Percentiles rank a stretch among this genome's conserved stretches.
Conservation (phyloP, 1,140 invertebrate species). For the Andrena cerasifolii region DNA sequence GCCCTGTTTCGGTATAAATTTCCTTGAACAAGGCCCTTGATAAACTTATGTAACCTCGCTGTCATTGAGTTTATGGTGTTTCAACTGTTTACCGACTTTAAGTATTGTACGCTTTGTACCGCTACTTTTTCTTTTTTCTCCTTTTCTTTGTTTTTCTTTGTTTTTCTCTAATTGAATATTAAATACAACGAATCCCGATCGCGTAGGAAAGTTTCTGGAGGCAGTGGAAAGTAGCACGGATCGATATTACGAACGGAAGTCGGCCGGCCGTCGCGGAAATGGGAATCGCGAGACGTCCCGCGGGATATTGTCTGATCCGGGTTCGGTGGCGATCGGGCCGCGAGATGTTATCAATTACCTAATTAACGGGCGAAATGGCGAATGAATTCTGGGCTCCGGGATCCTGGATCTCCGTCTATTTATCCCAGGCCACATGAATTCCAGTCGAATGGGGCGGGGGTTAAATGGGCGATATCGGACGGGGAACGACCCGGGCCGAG, state of each 20-base stretch:
- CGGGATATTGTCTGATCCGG: slow-evolving; percentile 12
- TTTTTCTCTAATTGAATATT: too few species aligned
- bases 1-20: too few species aligned
- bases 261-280: slow-evolving; percentile 20
- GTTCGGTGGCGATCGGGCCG: not conserved
- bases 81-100: too few species aligned
- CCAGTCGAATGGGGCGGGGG: not conserved
- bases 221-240: slow-evolving; percentile 14
- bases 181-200: too few species aligned
- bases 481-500: slow-evolving; percentile 27
- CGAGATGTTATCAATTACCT: slow-evolving; percentile 40
- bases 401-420: slow-evolving; percentile 43
- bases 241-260: slow-evolving; percentile 35
- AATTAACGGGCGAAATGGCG: slow-evolving; percentile 2
- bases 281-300: slow-evolving; percentile 16
- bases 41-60: too few species aligned
- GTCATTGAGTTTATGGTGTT: too few species aligned
- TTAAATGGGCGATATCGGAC: not conserved
- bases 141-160: too few species aligned
- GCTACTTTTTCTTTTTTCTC: too few species aligned
- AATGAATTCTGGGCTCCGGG: slow-evolving; percentile 4
- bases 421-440: slow-evolving; percentile 38
- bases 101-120: too few species aligned
- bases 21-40: too few species aligned
- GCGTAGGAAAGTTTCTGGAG: too few species aligned